Evolutionary conservation across 2,888 invertebrate genomes (phyloP).

Genomic region (Dryadula phaetusa): DNA sequence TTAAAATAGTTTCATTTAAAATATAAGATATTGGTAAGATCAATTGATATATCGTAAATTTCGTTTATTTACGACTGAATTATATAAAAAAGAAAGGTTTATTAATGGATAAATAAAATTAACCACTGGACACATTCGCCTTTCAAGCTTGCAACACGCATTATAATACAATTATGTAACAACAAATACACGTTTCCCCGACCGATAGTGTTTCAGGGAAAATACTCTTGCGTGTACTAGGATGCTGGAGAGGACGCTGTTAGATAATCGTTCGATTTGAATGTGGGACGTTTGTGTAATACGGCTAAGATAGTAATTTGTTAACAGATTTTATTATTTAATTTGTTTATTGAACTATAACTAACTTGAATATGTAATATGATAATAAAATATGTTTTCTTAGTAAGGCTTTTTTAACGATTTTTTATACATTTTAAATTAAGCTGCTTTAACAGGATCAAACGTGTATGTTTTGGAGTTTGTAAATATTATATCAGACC

Average conservation of each 20-base stretch:
- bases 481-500: no score
- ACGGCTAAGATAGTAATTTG: conserved; percentile 39
- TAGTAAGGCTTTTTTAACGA: no score
- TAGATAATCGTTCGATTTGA: conserved; percentile 53
- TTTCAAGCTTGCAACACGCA: background rate
- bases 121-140: background rate
- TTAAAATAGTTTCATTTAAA: no score
- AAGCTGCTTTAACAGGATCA: no score
- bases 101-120: background rate
- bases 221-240: conserved; percentile 51
- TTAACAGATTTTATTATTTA: background rate
- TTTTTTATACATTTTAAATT: no score
- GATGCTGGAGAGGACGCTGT: conserved; percentile 58
- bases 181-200: background rate
- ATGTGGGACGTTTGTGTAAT: conserved; percentile 45
- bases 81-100: background rate
- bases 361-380: no score
- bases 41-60: no score
- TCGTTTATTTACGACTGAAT: no score
- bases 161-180: conserved; percentile 17
- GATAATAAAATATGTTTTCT: no score
- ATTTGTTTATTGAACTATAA: background rate
- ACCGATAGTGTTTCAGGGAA: conserved; percentile 12
- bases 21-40: no score
- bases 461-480: no score